Conservation (phyloP, 2,888 invertebrate genomes). For the Graphium colonna region DNA sequence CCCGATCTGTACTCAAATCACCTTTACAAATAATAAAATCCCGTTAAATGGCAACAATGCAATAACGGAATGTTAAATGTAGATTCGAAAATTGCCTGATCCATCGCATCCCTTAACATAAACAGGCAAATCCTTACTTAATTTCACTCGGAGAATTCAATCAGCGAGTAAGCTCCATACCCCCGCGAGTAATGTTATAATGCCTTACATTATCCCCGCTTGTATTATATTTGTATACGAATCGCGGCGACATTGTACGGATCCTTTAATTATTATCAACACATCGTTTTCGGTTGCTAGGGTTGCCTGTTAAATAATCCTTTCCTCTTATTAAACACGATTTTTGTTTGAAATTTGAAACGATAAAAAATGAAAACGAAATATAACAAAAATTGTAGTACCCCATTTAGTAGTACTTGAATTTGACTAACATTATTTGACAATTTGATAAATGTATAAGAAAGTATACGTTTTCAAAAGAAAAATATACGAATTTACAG, state of each 20-base stretch:
- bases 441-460: too few relatives aligned
- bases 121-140: constrained; percentile 79
- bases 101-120: constrained; percentile 68
- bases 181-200: constrained; percentile 75
- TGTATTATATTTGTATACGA: constrained; percentile 39
- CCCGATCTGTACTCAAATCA: too few relatives aligned
- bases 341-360: background rate
- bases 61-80: constrained; percentile 58
- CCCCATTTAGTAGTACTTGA: too few relatives aligned
- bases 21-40: too few relatives aligned
- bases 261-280: constrained; percentile 81
- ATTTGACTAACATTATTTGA: too few relatives aligned
- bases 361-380: background rate
- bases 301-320: constrained; percentile 45
- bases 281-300: constrained; percentile 75
- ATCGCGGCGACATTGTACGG: constrained; percentile 60
- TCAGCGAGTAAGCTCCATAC: constrained; percentile 75
- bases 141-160: constrained; percentile 79
- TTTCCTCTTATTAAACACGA: constrained; percentile 10
- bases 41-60: constrained; percentile 32
- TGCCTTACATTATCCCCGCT: constrained; percentile 69
- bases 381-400: too few relatives aligned
- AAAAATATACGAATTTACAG: too few relatives aligned
- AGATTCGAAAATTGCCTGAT: constrained; percentile 69
- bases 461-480: too few relatives aligned